Conservation (phyloP, 2,113 vertebrate genomes). For the Neolamprologus tretocephalus region DNA sequence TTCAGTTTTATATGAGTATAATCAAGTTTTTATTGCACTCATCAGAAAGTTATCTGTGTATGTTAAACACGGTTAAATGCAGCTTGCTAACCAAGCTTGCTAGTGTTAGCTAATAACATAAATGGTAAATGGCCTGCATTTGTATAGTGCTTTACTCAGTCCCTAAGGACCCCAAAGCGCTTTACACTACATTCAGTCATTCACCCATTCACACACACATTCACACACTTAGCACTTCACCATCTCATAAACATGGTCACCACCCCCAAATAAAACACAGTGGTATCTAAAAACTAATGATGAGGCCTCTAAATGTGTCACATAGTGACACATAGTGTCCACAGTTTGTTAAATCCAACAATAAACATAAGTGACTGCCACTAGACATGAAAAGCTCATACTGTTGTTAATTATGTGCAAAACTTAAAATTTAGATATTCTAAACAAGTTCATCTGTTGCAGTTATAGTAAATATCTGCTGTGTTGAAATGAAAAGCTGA, state of each 20-base stretch:
- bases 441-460: not conserved
- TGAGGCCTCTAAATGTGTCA: not conserved
- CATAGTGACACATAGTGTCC: not conserved
- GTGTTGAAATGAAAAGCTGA: not conserved
- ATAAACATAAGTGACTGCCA: not conserved
- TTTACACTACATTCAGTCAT: not conserved
- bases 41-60: not conserved
- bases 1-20: not conserved
- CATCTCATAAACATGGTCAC: not conserved
- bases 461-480: not conserved
- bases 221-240: rapidly evolving
- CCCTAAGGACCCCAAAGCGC: not conserved
- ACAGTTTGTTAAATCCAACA: not conserved
- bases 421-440: not conserved
- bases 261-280: not conserved
- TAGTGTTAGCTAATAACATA: not conserved
- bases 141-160: rapidly evolving
- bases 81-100: not conserved
- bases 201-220: not conserved
- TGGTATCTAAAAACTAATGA: not conserved
- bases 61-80: not conserved
- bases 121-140: rapidly evolving
- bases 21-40: not conserved
- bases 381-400: not conserved
- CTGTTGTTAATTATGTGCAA: not conserved